Evolutionary conservation across 92 coral and sea anemone species (phyloP).

Genomic region (Hydrozoanthus gracilis): DNA sequence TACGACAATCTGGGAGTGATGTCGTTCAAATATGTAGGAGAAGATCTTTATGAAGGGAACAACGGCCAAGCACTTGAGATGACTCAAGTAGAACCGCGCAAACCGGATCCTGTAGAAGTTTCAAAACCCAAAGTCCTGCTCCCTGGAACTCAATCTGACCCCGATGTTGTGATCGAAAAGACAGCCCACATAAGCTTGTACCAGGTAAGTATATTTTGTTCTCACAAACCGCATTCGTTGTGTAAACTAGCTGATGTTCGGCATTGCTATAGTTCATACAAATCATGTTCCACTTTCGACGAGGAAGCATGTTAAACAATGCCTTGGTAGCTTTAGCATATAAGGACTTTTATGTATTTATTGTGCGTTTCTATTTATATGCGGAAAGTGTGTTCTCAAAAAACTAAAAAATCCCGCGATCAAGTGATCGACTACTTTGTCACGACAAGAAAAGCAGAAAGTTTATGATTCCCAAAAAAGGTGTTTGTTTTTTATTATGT

Average conservation of each 20-base stretch:
- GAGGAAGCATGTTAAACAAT: too few relatives aligned
- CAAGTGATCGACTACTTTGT: too few relatives aligned
- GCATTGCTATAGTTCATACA: neutral
- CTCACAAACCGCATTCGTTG: neutral
- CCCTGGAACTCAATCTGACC: neutral
- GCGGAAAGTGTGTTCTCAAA: too few relatives aligned
- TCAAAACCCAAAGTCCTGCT: neutral
- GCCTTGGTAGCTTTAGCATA: too few relatives aligned
- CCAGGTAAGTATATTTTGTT: conserved; percentile 14
- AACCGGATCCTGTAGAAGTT: conserved; percentile 11
- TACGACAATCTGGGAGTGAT: neutral
- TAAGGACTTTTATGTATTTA: too few relatives aligned
- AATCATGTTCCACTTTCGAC: neutral
- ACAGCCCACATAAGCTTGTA: conserved; percentile 42
- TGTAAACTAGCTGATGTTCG: too few relatives aligned
- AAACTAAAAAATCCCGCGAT: too few relatives aligned
- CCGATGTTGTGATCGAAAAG: conserved; percentile 42
- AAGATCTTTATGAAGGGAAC: conserved; percentile 2
- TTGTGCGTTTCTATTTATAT: too few relatives aligned
- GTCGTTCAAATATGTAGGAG: conserved; percentile 25
- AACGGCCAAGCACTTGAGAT: conserved; percentile 8
- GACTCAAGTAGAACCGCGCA: conserved; percentile 35
- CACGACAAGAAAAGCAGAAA: too few relatives aligned
- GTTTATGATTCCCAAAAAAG: too few relatives aligned
- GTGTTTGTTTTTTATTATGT: too few relatives aligned